A percentile compares a stretch with the other conserved stretches of the same genome.
Conservation (phyloP, 2,888 invertebrate species). For the Ochlodes sylvanus region DNA sequence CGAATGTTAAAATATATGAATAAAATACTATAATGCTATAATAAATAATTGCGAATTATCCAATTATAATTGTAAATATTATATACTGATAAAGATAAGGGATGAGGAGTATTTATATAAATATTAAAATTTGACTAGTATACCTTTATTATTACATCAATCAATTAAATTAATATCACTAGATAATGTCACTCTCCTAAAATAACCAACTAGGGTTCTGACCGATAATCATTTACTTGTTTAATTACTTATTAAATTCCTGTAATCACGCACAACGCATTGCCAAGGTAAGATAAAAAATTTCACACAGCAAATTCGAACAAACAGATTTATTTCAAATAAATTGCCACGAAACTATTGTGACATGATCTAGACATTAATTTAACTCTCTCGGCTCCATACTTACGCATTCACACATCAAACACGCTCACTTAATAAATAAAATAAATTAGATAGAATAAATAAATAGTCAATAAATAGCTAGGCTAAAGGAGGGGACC, state of each 20-base stretch:
- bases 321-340: conserved; percentile 85
- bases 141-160: conserved; percentile 68
- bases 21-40: conserved; percentile 55
- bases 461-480: conserved; percentile 86
- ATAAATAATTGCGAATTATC: conserved; percentile 45
- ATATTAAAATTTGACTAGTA: conserved; percentile 79
- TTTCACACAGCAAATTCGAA: conserved; percentile 76
- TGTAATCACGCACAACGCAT: conserved; percentile 70
- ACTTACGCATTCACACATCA: conserved; percentile 82
- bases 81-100: conserved; percentile 60
- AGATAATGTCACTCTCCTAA: conserved; percentile 82
- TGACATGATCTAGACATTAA: conserved; percentile 86
- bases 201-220: conserved; percentile 74
- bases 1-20: conserved; percentile 54
- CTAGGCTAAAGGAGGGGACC: conserved; percentile 83
- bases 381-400: conserved; percentile 80
- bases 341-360: conserved; percentile 84
- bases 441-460: conserved; percentile 86
- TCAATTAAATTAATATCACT: conserved; percentile 82
- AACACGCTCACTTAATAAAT: conserved; percentile 85
- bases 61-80: conserved; percentile 42
- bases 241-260: conserved; percentile 22
- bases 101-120: conserved; percentile 63
- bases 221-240: conserved; percentile 60
- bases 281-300: conserved; percentile 75